phyloP scores from a whole-genome alignment of 2,113 vertebrate genomes.

The Mormoops blainvillei region DNA sequence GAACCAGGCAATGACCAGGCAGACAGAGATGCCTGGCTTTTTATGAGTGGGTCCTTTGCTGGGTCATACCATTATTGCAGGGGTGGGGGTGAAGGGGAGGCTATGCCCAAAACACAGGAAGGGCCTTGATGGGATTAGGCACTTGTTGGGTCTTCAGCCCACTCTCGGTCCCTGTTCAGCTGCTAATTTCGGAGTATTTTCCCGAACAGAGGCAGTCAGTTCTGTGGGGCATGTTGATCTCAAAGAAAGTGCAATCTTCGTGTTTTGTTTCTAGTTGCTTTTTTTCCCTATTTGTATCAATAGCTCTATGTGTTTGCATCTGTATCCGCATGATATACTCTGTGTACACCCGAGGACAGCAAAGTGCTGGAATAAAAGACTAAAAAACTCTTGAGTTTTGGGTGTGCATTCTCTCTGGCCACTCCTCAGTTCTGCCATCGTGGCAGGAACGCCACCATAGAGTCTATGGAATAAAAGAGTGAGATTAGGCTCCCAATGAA shows the following conservation, averaged over 20 bases:
- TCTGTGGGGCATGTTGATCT: background rate
- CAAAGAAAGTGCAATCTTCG: no score
- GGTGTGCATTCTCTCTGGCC: background rate
- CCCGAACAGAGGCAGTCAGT: background rate
- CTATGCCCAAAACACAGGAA: background rate
- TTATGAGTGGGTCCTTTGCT: no score
- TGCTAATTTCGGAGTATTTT: background rate
- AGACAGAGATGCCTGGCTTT: background rate
- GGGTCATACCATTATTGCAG: no score
- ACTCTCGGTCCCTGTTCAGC: background rate
- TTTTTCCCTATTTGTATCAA: background rate
- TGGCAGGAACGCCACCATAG: accelerated
- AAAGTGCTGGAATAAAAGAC: background rate
- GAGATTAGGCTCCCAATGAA: background rate
- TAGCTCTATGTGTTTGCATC: background rate
- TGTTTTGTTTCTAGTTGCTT: background rate
- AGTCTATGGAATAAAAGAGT: no score
- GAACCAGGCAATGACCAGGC: background rate
- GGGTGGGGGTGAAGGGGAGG: background rate
- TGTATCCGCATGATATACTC: background rate
- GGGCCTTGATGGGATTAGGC: background rate
- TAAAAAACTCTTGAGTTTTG: background rate
- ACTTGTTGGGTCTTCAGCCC: background rate
- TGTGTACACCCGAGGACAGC: background rate
- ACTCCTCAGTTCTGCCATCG: background rate